Base-by-base conservation (phyloP, 2,797 vertebrate species). In the Arvicola amphibius region DNA sequence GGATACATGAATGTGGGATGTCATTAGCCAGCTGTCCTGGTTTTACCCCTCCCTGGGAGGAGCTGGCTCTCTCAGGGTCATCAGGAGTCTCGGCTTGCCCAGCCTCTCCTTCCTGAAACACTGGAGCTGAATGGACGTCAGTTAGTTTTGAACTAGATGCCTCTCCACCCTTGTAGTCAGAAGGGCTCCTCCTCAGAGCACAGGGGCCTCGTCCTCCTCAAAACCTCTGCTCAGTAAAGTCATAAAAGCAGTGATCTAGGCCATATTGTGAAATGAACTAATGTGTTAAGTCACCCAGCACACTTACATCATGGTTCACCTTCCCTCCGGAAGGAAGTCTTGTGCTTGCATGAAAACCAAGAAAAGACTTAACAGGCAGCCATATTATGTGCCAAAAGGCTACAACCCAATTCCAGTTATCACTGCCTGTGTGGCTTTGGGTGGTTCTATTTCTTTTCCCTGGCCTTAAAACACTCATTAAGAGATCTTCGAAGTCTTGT, bases 61-160 rank as follows among this genome's bases (percentile, higher is more conserved):
- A 85, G 48, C 56, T 56, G 43, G 46, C 59, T 92, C 69, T 65
- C 90, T 92, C 51, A 93, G 53, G 86, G 67, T 79, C 63, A 79
- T 25, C 43, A 37, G 13, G 88, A 32, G 40, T 56, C 74, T 91
- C 84, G 25, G 13, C 25, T 78, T 40, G n/a, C 48, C 25, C 17
- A 11, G 1, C 16, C 8, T 4, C 37, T 34, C 17, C 10, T 27
- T 81, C 46, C 77, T 63, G 90, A 74, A 88, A 34, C 23, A 25
- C 71, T 32, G 37, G 53, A 48, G 53, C 90, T 87, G 51, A 11
- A 67, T 6, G 9, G 53, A 34, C 73, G 32, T 4, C 0, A n/a
- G 25, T 5, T 67, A 67, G 34, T 87, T 19, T 48, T 2, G n/a
- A 76, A 88, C 32, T 2, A 61, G 53, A 19, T 14, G n/a, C 53